These are phyloP conservation scores for Alexandromys fortis DNA, from an alignment of 2,113 vertebrate genomes.

Conservation along the genomic window DNA sequence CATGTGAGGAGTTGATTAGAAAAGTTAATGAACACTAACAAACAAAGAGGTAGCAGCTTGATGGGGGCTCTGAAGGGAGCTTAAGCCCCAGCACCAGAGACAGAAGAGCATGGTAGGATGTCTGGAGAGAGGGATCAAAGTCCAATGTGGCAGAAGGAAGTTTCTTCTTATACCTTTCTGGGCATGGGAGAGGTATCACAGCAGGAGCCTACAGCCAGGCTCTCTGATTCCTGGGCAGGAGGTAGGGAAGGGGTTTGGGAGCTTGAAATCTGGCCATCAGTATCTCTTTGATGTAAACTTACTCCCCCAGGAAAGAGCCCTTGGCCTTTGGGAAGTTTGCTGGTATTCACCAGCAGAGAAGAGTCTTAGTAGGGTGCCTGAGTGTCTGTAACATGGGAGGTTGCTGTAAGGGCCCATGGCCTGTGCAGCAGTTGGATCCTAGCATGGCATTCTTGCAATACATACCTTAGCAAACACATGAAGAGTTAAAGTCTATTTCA, in stretches of 20 bases:
- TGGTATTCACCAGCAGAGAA: background rate
- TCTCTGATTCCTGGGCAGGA: background rate
- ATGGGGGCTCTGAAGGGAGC: background rate
- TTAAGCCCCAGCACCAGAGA: background rate
- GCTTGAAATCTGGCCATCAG: background rate
- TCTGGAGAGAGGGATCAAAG: background rate
- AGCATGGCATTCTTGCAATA: background rate
- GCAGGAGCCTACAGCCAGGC: background rate
- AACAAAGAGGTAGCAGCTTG: background rate
- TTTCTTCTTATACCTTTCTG: background rate
- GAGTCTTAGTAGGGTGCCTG: background rate
- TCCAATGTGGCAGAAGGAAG: background rate
- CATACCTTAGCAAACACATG: slow-evolving; percentile 8
- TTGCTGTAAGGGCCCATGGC: background rate
- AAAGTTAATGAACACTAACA: background rate
- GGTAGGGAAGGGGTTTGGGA: too few species aligned
- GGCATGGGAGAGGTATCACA: background rate
- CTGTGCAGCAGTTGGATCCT: too few species aligned
- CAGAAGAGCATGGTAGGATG: background rate
- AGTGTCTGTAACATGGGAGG: background rate
- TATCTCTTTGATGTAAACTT: background rate
- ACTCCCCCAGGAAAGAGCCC: background rate
- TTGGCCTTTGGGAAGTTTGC: too few species aligned
- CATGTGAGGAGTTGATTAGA: background rate
- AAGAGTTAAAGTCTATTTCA: background rate